Conservation (phyloP, 2,888 invertebrate species). For the Agonopterix subpropinquella region DNA sequence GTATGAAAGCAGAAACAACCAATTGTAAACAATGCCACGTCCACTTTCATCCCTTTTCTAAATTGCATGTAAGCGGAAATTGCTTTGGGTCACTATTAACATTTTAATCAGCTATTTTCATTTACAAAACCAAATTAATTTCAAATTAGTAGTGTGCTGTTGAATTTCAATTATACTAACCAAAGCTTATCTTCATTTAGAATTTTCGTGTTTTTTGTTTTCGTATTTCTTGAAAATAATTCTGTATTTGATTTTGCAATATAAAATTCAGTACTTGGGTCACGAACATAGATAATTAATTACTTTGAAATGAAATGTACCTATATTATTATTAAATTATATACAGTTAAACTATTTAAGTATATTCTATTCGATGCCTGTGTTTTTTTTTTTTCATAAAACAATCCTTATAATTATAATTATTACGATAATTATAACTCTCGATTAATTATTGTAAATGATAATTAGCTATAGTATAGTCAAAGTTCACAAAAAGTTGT, state of each 20-base stretch:
- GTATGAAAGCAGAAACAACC: too few relatives aligned
- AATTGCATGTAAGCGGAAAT: slow-evolving; percentile 1
- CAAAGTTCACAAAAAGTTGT: too few relatives aligned
- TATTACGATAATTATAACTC: too few relatives aligned
- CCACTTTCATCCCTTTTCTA: not conserved
- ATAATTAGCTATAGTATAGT: too few relatives aligned
- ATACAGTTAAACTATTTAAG: too few relatives aligned
- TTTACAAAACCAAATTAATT: slow-evolving; percentile 31
- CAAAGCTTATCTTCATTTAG: not conserved
- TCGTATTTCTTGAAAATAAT: not conserved
- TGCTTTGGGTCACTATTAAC: slow-evolving; percentile 32
- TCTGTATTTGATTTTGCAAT: not conserved
- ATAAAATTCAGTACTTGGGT: not conserved
- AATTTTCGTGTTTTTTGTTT: not conserved
- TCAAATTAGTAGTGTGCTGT: slow-evolving; percentile 22
- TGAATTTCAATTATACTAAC: slow-evolving; percentile 16
- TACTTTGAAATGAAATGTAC: too few relatives aligned
- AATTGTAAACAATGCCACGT: not conserved
- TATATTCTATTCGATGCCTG: too few relatives aligned
- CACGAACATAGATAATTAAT: not conserved
- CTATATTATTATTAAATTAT: too few relatives aligned
- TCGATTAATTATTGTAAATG: too few relatives aligned
- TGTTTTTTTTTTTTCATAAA: too few relatives aligned
- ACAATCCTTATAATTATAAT: too few relatives aligned
- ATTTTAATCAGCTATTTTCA: slow-evolving; percentile 39